These are phyloP conservation scores for Lithophane leautieri DNA, from an alignment of 2,888 invertebrate species.

Conservation along the genomic window DNA sequence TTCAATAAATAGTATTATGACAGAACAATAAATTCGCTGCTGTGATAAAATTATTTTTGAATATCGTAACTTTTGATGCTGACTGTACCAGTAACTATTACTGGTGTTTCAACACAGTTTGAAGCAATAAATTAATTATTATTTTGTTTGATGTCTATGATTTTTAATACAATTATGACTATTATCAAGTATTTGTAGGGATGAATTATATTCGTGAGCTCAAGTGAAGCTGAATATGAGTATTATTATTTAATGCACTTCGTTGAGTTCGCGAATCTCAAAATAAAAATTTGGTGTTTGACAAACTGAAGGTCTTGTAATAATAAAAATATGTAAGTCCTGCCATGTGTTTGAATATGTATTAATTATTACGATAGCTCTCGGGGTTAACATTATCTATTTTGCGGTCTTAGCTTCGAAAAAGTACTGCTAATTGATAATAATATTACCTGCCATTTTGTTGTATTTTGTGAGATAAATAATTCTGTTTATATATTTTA, in stretches of 20 bases:
- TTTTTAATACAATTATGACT: slow-evolving; percentile 7
- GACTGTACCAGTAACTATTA: slow-evolving; percentile 22
- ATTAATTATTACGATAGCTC: slow-evolving; percentile 2
- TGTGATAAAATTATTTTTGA: slow-evolving; percentile 6
- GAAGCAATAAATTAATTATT: slow-evolving; percentile 33
- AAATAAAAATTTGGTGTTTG: not conserved
- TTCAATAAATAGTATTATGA: slow-evolving; percentile 1
- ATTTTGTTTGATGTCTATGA: slow-evolving; percentile 23
- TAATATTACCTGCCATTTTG: not conserved
- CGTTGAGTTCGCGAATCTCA: not conserved
- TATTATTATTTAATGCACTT: slow-evolving; percentile 4
- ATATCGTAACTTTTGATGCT: slow-evolving; percentile 29
- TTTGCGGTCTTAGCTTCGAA: not conserved
- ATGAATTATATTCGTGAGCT: not conserved
- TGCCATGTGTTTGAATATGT: not conserved
- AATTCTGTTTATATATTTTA: not conserved
- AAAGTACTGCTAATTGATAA: slow-evolving; percentile 21
- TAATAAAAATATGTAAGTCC: not conserved
- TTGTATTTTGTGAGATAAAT: not conserved
- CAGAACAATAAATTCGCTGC: not conserved
- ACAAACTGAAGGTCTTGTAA: not conserved
- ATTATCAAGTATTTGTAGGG: not conserved
- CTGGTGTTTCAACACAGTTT: slow-evolving; percentile 20
- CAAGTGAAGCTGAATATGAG: not conserved
- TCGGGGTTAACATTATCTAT: not conserved